Evolutionary conservation across 2,113 vertebrate genomes (phyloP), one percentile per base, ranked within the genome.

Genomic region (Apodemus sylvaticus): DNA sequence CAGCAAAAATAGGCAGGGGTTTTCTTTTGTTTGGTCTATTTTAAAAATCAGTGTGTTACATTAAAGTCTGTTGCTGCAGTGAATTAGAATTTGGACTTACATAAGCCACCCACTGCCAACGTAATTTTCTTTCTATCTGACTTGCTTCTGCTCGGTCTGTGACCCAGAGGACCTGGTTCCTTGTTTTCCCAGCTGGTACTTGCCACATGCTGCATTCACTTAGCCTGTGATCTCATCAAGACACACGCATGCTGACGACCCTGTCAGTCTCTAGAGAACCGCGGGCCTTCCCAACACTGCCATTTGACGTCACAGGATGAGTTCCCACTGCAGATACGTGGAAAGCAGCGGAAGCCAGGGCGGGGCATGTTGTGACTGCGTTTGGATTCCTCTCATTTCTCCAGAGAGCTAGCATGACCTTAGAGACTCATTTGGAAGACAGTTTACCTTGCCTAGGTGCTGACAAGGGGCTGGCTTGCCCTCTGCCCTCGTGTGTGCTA

Each of bases 21-120:
- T 76, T 86, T 66, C 39, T 62, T 89, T 87, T 79, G 71, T 10
- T 86, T 87, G 48, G 64, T 91, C 39, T 90, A 48, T 77, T 93
- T 95, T 90, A 94, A 96, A 94, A 95, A 92, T 95, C 53, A 48
- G 53, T 93, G 66, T 48, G 55, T 95, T 62, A 58, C 74, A 53
- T 76, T 92, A 88, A 94, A 90, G 93, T 93, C 29, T 70, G 89
- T 90, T 86, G 58, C 90, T 94, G 13, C 45, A 92, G 45, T 42
- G 92, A 94, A 0, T 68, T 96, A 34, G 66, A 96, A 97, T 92
- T 86, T 90, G 34, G 76, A 86, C 68, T 94, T 39, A 76, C 51
- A 29, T 89, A 68, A 55, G 87, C 90, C 78, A 13, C 8, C 31
- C 70, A 17, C 7, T 20, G 68, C 19, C 31, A 83, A 31, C 48